Percentiles rank a stretch among this genome's conserved stretches.
phyloP scores from a whole-genome alignment of 2,113 vertebrate species.

The Equus quagga region DNA sequence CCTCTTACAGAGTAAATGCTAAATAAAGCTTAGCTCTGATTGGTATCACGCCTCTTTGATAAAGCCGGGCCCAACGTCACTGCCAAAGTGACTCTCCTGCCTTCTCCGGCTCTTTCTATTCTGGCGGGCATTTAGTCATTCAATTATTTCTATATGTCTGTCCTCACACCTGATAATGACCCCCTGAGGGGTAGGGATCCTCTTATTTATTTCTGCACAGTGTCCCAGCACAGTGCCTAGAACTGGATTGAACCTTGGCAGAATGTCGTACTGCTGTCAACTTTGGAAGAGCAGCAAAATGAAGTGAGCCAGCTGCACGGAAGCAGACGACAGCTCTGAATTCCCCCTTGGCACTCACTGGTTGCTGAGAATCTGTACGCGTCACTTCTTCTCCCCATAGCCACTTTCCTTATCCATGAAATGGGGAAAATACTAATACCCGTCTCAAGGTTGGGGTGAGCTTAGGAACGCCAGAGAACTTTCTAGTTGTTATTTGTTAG shows the following conservation, averaged over 20 bases:
- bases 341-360: background rate
- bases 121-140: background rate
- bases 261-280: background rate
- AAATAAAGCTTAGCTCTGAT: background rate
- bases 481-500: background rate
- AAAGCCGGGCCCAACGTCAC: background rate
- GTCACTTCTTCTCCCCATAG: background rate
- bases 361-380: background rate
- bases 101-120: background rate
- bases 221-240: background rate
- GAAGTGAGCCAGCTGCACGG: background rate
- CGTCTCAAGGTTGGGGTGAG: background rate
- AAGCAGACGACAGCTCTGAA: background rate
- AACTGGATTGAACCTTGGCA: background rate
- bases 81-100: background rate
- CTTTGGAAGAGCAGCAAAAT: background rate
- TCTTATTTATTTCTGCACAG: background rate
- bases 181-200: background rate
- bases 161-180: background rate
- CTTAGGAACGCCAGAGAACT: background rate
- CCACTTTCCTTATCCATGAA: background rate
- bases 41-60: background rate
- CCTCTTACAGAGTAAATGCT: background rate
- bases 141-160: background rate
- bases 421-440: background rate